phyloP scores from a whole-genome alignment of 2,888 invertebrate genomes.

The Luperina nickerlii region DNA sequence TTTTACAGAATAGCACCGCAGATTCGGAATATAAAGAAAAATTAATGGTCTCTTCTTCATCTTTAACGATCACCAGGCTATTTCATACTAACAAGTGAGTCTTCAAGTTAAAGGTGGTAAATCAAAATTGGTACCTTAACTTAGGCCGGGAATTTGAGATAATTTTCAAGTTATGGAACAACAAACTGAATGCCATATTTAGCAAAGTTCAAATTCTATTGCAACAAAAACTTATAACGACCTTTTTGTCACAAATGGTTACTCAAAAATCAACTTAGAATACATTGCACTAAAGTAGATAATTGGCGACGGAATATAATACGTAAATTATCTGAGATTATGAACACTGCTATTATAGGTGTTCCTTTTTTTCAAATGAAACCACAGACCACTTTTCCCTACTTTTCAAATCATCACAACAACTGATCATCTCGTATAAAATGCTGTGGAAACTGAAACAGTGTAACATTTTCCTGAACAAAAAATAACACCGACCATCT shows the following conservation, averaged over 20 bases:
- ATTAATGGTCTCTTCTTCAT: too few species aligned
- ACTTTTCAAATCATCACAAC: background rate
- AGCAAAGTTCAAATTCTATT: background rate
- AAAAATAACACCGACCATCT: background rate
- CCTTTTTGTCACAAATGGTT: background rate
- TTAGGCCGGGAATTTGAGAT: background rate
- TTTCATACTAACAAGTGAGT: background rate
- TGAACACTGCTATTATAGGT: background rate
- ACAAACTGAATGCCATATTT: background rate
- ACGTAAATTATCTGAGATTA: background rate
- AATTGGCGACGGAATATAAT: background rate
- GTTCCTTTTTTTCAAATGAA: background rate
- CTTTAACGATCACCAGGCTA: too few species aligned
- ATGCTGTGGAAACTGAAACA: background rate
- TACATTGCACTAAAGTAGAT: background rate
- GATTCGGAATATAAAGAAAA: too few species aligned
- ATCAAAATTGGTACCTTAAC: background rate
- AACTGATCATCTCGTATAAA: background rate
- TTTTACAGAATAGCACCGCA: too few species aligned
- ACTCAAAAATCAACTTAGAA: background rate
- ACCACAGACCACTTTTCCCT: background rate
- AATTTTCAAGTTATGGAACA: background rate
- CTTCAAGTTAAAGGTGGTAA: background rate
- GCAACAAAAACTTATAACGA: background rate
- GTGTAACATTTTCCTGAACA: background rate